Conservation (phyloP, 2,113 vertebrate genomes). For the Boleophthalmus pectinirostris region DNA sequence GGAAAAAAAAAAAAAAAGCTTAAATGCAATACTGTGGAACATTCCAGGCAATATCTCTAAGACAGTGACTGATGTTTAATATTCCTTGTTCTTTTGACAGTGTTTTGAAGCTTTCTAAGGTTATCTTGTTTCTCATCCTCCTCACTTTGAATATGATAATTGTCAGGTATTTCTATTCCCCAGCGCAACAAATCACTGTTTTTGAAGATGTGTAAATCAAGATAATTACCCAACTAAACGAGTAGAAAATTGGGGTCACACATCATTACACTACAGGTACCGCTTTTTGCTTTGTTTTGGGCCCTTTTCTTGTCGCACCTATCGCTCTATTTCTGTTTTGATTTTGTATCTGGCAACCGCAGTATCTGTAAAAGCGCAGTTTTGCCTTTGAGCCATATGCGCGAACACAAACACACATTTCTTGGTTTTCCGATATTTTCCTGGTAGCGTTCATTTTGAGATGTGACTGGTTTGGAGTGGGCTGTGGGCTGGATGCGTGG, state of each 20-base stretch:
- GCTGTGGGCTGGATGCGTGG: slow-evolving; percentile 33
- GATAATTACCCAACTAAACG: neutral
- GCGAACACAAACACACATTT: slow-evolving; percentile 31
- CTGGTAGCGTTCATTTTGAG: slow-evolving; percentile 56
- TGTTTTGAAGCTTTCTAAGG: neutral
- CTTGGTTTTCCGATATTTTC: slow-evolving; percentile 39
- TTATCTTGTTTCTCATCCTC: neutral
- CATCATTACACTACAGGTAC: neutral
- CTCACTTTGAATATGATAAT: neutral
- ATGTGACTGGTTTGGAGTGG: slow-evolving; percentile 62
- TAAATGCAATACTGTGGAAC: too few species aligned
- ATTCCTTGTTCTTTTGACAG: neutral
- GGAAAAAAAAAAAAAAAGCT: too few species aligned
- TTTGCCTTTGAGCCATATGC: slow-evolving; percentile 61
- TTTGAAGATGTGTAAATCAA: neutral
- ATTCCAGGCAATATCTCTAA: too few species aligned
- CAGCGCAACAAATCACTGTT: neutral
- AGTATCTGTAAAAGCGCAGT: slow-evolving; percentile 55
- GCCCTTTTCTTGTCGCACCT: slow-evolving; percentile 6
- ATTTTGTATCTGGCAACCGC: slow-evolving; percentile 47
- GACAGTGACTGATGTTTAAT: too few species aligned
- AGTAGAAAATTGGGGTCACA: slow-evolving; percentile 1
- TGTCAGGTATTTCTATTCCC: neutral
- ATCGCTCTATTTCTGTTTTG: slow-evolving; percentile 40
- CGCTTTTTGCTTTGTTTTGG: slow-evolving; percentile 34